These are phyloP conservation scores for Ennomos quercinarius DNA, from an alignment of 2,888 invertebrate genomes.

Conservation along the genomic window DNA sequence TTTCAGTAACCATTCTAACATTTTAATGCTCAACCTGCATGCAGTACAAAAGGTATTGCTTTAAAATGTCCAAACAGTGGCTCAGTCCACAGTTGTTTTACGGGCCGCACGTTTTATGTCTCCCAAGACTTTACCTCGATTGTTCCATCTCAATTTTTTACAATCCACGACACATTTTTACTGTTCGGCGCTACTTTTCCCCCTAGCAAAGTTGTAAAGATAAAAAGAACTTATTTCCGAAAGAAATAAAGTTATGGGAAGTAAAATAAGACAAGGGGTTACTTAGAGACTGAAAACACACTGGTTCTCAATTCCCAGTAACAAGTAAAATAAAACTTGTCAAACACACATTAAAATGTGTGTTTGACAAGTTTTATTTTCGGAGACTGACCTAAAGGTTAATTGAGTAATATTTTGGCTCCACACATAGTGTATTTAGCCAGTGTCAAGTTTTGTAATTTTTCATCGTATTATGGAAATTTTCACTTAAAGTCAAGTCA, in stretches of 20 bases:
- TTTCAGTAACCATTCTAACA: neutral
- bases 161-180: slow-evolving; percentile 17
- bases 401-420: too few species aligned
- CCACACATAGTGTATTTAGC: too few species aligned
- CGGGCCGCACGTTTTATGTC: slow-evolving; percentile 22
- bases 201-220: slow-evolving; percentile 9
- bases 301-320: neutral
- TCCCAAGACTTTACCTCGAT: slow-evolving; percentile 22
- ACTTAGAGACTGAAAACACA: too few species aligned
- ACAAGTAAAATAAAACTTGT: too few species aligned
- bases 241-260: too few species aligned
- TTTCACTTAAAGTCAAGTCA: too few species aligned
- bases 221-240: neutral
- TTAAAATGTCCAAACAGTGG: slow-evolving; percentile 16
- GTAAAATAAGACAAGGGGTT: neutral
- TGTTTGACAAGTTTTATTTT: too few species aligned
- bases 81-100: slow-evolving; percentile 15
- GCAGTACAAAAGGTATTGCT: neutral
- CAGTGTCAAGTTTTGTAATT: too few species aligned
- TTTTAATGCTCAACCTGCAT: too few species aligned
- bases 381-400: too few species aligned
- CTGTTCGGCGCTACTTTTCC: slow-evolving; percentile 12
- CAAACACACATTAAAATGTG: too few species aligned
- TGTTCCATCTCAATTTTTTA: slow-evolving; percentile 25
- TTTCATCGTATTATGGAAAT: too few species aligned